Percentiles rank a stretch among this genome's conserved stretches.
Evolutionary conservation across 1,140 invertebrate species (phyloP).

Genomic region (Euglossa dilemma): DNA sequence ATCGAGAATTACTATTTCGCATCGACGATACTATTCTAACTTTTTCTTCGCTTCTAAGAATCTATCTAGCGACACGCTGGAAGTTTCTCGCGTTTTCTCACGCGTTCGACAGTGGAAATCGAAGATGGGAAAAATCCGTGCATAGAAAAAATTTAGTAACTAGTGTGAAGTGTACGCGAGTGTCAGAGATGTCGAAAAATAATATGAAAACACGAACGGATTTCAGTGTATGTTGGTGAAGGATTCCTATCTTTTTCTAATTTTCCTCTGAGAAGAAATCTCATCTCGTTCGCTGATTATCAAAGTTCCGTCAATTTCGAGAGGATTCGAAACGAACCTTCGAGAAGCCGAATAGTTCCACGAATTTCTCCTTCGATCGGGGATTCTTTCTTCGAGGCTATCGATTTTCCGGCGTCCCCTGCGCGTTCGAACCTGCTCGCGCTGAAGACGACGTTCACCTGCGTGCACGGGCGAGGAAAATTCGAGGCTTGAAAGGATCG

Average conservation of each 20-base stretch:
- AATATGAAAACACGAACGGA: no score
- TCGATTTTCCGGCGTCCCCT: constrained; percentile 59
- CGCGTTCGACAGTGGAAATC: no score
- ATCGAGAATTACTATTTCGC: neutral
- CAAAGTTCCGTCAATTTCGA: neutral
- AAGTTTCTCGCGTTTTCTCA: no score
- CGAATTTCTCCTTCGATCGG: neutral
- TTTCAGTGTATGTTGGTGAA: no score
- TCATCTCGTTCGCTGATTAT: neutral
- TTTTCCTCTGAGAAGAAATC: neutral
- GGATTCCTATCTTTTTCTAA: no score
- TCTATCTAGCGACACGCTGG: no score
- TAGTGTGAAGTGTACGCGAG: no score
- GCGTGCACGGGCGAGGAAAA: constrained; percentile 72
- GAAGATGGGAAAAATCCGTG: no score
- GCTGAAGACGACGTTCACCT: constrained; percentile 75
- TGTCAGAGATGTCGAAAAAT: no score
- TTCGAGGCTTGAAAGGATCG: constrained; percentile 69
- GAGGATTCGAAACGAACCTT: neutral
- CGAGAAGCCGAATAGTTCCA: neutral
- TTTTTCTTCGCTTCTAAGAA: no score
- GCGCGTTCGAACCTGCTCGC: constrained; percentile 59
- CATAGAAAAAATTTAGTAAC: no score
- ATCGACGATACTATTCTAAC: no score
- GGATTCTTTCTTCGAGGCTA: constrained; percentile 17